Percentiles rank a stretch among this genome's conserved stretches.
Conservation (phyloP, 2,888 invertebrate genomes). For the Trichogramma dendrolimi region DNA sequence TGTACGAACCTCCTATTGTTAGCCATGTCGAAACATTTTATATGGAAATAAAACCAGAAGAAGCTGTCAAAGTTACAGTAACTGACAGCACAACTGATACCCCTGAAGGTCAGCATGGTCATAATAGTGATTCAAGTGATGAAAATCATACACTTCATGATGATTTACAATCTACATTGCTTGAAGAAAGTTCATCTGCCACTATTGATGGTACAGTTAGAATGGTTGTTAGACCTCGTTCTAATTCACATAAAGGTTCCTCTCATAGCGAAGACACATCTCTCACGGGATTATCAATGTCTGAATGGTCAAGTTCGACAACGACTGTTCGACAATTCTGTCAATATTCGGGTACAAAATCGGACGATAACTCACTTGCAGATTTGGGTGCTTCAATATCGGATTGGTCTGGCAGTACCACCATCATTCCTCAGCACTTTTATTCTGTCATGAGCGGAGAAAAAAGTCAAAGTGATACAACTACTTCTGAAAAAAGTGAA, state of each 20-base stretch:
- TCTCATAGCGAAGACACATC: slow-evolving; percentile 86
- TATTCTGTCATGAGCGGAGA: slow-evolving; percentile 39
- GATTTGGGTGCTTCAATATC: slow-evolving; percentile 76
- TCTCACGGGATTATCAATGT: slow-evolving; percentile 72
- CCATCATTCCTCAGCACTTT: slow-evolving; percentile 61
- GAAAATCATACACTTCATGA: slow-evolving; percentile 69
- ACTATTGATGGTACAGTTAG: slow-evolving; percentile 79
- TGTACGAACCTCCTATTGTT: slow-evolving; percentile 67
- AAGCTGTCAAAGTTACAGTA: slow-evolving; percentile 71
- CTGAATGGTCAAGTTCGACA: slow-evolving; percentile 84
- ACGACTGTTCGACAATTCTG: slow-evolving; percentile 74
- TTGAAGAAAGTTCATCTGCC: slow-evolving; percentile 54
- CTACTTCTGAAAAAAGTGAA: slow-evolving; percentile 47
- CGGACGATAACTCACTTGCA: slow-evolving; percentile 72
- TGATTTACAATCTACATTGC: slow-evolving; percentile 51
- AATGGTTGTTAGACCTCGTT: slow-evolving; percentile 73
- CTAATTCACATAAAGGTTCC: slow-evolving; percentile 69
- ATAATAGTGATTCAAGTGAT: slow-evolving; percentile 61
- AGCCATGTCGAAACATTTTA: slow-evolving; percentile 78
- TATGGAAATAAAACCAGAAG: slow-evolving; percentile 72
- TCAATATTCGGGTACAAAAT: slow-evolving; percentile 67
- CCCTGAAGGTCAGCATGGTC: slow-evolving; percentile 51
- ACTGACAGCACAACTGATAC: slow-evolving; percentile 65
- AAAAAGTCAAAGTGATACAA: slow-evolving; percentile 49
- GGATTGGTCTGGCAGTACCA: slow-evolving; percentile 79